Conservation (phyloP, 2,113 vertebrate genomes). For the Oryzias woworae region DNA sequence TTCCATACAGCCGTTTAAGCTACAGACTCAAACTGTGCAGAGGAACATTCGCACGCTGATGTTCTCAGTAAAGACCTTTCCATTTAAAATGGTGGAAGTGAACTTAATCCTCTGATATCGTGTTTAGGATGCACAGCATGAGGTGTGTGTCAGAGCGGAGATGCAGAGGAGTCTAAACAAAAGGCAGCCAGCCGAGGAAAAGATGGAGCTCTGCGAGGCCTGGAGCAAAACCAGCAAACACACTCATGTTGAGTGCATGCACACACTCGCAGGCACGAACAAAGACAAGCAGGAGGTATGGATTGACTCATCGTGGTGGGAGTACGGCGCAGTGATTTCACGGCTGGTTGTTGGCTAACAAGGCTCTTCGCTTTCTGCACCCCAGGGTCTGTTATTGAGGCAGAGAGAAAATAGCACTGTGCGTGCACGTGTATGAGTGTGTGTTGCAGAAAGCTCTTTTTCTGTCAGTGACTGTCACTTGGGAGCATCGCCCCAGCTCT, state of each 20-base stretch:
- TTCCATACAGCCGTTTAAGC: background rate
- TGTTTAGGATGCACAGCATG: constrained; percentile 65
- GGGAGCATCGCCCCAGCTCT: constrained; percentile 45
- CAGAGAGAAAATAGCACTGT: background rate
- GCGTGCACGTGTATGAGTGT: constrained; percentile 27
- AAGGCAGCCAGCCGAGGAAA: constrained; percentile 54
- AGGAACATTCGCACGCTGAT: constrained; percentile 32
- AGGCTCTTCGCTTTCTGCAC: constrained; percentile 60
- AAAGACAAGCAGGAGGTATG: constrained; percentile 61
- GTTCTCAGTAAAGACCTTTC: constrained; percentile 30
- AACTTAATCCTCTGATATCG: constrained; percentile 59
- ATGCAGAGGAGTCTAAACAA: constrained; percentile 59
- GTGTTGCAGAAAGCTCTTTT: background rate
- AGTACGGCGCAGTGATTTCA: constrained; percentile 69
- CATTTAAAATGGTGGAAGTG: constrained; percentile 51
- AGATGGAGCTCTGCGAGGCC: constrained; percentile 60
- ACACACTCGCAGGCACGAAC: constrained; percentile 39
- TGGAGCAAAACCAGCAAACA: constrained; percentile 57
- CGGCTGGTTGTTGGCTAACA: constrained; percentile 72
- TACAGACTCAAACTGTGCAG: constrained; percentile 7
- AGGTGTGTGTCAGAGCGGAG: constrained; percentile 49
- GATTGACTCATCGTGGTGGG: constrained; percentile 72
- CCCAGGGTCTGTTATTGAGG: constrained; percentile 57
- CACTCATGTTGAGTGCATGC: constrained; percentile 33
- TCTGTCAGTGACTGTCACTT: constrained; percentile 41